Evolutionary conservation across 2,888 invertebrate species (phyloP), one percentile per base, ranked within the genome.

Genomic region (Cryptocephalus moraei): DNA sequence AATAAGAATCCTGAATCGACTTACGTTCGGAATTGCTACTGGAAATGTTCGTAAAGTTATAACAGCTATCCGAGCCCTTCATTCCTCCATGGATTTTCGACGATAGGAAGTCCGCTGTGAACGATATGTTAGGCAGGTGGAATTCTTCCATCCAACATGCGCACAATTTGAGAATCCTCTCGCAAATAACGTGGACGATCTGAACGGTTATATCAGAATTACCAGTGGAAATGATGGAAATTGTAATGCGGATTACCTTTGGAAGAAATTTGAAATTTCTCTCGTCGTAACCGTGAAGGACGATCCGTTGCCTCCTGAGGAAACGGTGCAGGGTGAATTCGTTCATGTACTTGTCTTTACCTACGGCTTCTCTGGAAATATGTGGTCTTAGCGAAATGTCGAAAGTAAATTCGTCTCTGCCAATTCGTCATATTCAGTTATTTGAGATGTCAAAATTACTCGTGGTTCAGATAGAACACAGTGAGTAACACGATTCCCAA

Each of bases 281-380:
- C 55, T 85, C 85, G 55, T 91, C 89, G 52, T 82, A 77, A 1
- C 91, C 90, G 61, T 91, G 90, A 2, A 90, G 72, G 2, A 83
- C 75, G 2, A 82, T 79, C 53, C 78, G 73, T 62, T 91, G 90
- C 55, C 85, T 71, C 55, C 78, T 78, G 45, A 90, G 68, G 64
- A 80, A 85, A 58, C 84, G 81, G 3, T 78, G 74, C 13, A 91
- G 73, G 0, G 82, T 85, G 64, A 86, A 84, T 58, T 82, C 82
- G 33, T 63, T 64, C 62, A 68, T 67, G 54, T 72, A 70, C 59
- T 72, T 75, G 49, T 74, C 72, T 58, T 70, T 69, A 46, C 59
- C 61, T 39, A 66, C 56, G 50, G 67, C 66, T 52, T 73, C 73
- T 52, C 74, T 73, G 53, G 22, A 22, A 22, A 22, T 22, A 6